Evolutionary conservation across 2,888 invertebrate species (phyloP), one percentile per base, ranked within the genome.

Genomic region (Gibbula magus): DNA sequence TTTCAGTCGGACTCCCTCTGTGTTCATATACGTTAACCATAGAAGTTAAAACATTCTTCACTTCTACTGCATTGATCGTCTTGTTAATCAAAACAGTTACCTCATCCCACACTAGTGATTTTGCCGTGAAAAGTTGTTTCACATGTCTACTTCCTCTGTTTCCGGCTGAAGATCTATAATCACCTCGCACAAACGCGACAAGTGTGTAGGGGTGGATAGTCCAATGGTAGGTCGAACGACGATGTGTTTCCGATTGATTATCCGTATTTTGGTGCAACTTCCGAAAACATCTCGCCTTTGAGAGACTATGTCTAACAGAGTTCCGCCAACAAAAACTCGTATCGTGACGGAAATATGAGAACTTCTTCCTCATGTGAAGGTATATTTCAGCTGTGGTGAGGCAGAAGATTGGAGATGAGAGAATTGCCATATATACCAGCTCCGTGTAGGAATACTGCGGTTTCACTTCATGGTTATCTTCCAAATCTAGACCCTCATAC

Each of bases 261-360:
- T 32, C 53, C 53, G 79, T 52, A 3, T 81, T 87, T 3, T 85
- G 83, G 2, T 82, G 75, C 13, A 88, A 87, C 79, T 88, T 89
- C 35, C 85, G 82, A 77, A 89, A 89, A 77, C 89, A 89, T 75
- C 86, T 84, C 18, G 89, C 88, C 73, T 89, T 89, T 8, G 88
- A 87, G 66, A 89, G 80, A 53, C 88, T 89, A 78, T 89, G 89
- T 54, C 89, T 82, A 0, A 88, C 87, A 7, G 89, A 88, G 76
- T 88, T 89, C 51, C 85, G 87, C 89, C 89, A 89, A 75, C 87
- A 86, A 70, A 84, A 83, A 2, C 86, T 80, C 2, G 83, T 84
- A 1, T 86, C 84, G 32, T 84, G 83, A 56, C 83, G 79, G 81
- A 87, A 88, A 80, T 85, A 89, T 18, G 81, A 32, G 80, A 87